These are phyloP conservation scores for Protonemura montana DNA, from an alignment of 2,888 invertebrate genomes.

Conservation along the genomic window DNA sequence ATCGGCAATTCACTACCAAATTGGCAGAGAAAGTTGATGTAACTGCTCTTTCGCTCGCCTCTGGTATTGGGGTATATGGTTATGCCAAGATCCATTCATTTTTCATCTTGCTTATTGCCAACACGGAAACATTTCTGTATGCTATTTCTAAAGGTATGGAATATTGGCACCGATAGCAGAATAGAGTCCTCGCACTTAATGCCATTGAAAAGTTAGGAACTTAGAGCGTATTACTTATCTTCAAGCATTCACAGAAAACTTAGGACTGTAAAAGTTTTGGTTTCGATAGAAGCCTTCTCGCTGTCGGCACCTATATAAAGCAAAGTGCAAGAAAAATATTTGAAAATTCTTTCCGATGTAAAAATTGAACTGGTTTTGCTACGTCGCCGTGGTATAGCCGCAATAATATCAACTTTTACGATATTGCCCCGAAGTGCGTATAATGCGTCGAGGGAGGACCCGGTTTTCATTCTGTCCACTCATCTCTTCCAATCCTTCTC, in stretches of 20 bases:
- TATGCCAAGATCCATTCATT: no score
- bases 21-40: background rate
- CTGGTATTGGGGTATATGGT: no score
- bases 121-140: no score
- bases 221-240: background rate
- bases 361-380: background rate
- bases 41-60: background rate
- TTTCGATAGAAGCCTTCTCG: background rate
- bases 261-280: background rate
- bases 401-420: background rate
- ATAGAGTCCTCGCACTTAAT: background rate
- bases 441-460: background rate
- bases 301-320: background rate
- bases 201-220: background rate
- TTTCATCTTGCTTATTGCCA: no score
- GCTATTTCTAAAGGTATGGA: no score
- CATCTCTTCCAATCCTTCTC: background rate
- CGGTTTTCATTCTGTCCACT: background rate
- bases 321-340: background rate
- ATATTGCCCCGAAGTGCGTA: conserved; percentile 7
- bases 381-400: background rate
- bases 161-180: background rate
- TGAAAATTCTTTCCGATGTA: background rate
- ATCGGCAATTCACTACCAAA: background rate
- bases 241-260: background rate